Conservation (phyloP, 2,888 invertebrate genomes). For the Cerceris ruficornis region DNA sequence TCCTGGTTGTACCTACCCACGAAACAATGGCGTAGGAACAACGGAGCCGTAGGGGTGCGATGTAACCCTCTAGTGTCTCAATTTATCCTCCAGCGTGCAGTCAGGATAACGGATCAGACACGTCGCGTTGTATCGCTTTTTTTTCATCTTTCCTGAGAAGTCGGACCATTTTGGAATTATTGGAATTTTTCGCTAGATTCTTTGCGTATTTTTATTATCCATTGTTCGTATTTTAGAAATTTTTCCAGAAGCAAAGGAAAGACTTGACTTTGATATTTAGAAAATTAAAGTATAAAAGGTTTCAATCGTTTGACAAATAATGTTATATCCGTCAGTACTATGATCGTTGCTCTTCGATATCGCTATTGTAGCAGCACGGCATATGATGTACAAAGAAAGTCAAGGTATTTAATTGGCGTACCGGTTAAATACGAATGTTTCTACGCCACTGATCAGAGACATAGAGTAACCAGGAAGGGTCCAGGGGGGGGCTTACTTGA, state of each 20-base stretch:
- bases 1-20: slow-evolving; percentile 41
- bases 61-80: slow-evolving; percentile 67
- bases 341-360: no score
- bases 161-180: not conserved
- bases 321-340: no score
- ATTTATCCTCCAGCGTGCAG: slow-evolving; percentile 56
- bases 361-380: no score
- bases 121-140: slow-evolving; percentile 32
- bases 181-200: no score
- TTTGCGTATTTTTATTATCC: no score
- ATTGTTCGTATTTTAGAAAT: no score
- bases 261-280: no score
- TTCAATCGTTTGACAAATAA: no score
- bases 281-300: no score
- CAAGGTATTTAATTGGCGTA: no score
- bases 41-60: slow-evolving; percentile 65
- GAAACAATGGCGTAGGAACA: slow-evolving; percentile 63
- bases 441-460: not conserved
- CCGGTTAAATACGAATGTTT: not conserved
- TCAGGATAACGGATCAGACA: slow-evolving; percentile 23
- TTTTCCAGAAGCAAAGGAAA: no score
- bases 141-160: not conserved
- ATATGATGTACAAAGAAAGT: no score
- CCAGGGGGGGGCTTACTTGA: not conserved
- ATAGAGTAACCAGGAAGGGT: not conserved